These are phyloP conservation scores for Achlya flavicornis DNA, from an alignment of 2,888 invertebrate genomes.

Conservation along the genomic window DNA sequence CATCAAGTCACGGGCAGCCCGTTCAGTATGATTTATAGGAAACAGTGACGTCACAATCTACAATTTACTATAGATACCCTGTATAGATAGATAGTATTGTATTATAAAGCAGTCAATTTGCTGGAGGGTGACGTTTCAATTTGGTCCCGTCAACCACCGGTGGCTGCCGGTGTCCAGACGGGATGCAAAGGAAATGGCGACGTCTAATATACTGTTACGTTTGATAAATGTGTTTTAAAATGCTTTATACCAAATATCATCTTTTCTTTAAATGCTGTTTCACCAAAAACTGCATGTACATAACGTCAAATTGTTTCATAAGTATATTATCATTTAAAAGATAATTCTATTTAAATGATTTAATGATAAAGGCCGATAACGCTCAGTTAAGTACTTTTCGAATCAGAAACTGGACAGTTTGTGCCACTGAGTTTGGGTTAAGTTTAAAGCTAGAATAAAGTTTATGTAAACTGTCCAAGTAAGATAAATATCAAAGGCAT, in stretches of 20 bases:
- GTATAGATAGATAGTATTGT: neutral
- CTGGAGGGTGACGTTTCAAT: constrained; percentile 26
- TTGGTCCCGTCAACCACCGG: constrained; percentile 19
- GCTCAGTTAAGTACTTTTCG: no score
- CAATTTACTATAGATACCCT: neutral
- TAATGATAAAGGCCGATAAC: no score
- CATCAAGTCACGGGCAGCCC: constrained; percentile 5
- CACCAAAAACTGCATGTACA: no score
- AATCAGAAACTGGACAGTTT: constrained; percentile 12
- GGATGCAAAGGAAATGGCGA: constrained; percentile 15
- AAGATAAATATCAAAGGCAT: neutral
- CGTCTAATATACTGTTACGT: constrained; percentile 1
- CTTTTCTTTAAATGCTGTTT: no score
- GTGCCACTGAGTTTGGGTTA: constrained; percentile 25
- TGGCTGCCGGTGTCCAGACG: constrained; percentile 14
- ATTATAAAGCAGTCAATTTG: constrained; percentile 20
- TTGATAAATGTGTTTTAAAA: constrained; percentile 4
- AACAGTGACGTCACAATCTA: constrained; percentile 1
- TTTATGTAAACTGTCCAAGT: neutral
- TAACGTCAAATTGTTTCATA: no score
- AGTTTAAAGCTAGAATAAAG: constrained; percentile 18
- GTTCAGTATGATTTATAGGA: constrained; percentile 1
- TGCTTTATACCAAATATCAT: neutral
- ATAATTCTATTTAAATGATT: no score
- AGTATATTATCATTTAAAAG: no score